A percentile compares a stretch with the other conserved stretches of the same genome.
Evolutionary conservation across 2,797 vertebrate species (phyloP).

Genomic region (Anabacerthia variegaticeps): DNA sequence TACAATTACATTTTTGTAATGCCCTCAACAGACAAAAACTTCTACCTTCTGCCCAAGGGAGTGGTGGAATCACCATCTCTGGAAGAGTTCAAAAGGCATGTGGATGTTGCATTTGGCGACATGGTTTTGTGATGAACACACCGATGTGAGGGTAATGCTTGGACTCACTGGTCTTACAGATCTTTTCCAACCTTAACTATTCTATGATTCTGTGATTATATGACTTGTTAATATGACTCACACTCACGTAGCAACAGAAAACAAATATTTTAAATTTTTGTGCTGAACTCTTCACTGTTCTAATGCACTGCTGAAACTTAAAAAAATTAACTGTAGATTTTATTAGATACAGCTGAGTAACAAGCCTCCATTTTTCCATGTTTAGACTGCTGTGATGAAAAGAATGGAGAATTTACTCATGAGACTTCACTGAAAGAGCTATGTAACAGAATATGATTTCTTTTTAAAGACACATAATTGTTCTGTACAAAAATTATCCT

Average conservation of each 20-base stretch:
- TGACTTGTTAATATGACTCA: background rate
- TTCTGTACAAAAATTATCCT: background rate
- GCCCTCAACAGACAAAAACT: background rate
- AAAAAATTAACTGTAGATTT: background rate
- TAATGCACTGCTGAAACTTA: background rate
- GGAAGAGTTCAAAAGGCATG: background rate
- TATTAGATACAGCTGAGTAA: background rate
- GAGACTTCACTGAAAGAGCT: background rate
- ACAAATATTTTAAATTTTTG: background rate
- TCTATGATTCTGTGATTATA: background rate
- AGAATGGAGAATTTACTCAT: background rate
- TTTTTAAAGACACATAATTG: conserved; percentile 1
- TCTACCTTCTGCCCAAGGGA: background rate
- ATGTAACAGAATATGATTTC: background rate
- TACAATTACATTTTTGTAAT: background rate
- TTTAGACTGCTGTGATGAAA: background rate
- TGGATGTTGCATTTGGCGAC: background rate
- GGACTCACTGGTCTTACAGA: too few relatives aligned
- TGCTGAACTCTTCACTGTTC: background rate
- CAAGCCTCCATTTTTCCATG: background rate
- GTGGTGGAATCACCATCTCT: background rate
- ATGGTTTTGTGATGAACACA: background rate
- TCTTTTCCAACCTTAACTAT: background rate
- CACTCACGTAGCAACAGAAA: background rate
- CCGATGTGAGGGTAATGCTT: background rate